Percentiles rank a stretch among this genome's conserved stretches.
Evolutionary conservation across 2,797 vertebrate genomes (phyloP).

Genomic region (Kryptolebias ocellatus): DNA sequence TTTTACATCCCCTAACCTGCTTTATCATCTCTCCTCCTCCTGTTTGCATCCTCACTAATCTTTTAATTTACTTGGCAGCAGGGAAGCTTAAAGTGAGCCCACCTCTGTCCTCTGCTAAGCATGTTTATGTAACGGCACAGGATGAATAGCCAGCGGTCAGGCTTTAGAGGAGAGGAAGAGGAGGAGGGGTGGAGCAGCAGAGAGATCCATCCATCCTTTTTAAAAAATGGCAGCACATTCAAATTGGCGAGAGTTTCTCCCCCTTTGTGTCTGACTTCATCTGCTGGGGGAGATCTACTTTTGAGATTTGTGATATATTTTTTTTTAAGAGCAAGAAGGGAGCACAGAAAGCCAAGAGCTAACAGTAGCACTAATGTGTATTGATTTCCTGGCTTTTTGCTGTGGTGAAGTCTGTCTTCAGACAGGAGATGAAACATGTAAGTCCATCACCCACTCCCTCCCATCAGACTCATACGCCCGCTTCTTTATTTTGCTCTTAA

Average conservation of each 20-base stretch:
- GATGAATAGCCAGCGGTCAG: conserved; percentile 71
- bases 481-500: conserved; percentile 5
- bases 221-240: conserved; percentile 36
- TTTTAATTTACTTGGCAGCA: conserved; percentile 48
- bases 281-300: conserved; percentile 14
- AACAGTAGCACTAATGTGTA: conserved; percentile 62
- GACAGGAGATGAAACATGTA: conserved; percentile 22
- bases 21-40: conserved; percentile 9
- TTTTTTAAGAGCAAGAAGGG: conserved; percentile 27
- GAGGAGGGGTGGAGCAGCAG: conserved; percentile 24
- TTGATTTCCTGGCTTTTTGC: conserved; percentile 65
- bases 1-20: not conserved
- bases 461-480: conserved; percentile 22
- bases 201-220: conserved; percentile 26
- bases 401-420: conserved; percentile 31
- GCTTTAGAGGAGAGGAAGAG: conserved; percentile 59
- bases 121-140: conserved; percentile 81
- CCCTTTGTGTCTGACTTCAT: conserved; percentile 21
- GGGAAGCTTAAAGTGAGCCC: conserved; percentile 46
- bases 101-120: conserved; percentile 74
- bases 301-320: conserved; percentile 17
- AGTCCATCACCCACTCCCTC: conserved; percentile 40
- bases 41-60: conserved; percentile 34
- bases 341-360: conserved; percentile 33
- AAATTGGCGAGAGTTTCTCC: conserved; percentile 32